These are phyloP conservation scores for Adoxophyes honmai DNA, from an alignment of 1,140 invertebrate genomes.

Conservation along the genomic window DNA sequence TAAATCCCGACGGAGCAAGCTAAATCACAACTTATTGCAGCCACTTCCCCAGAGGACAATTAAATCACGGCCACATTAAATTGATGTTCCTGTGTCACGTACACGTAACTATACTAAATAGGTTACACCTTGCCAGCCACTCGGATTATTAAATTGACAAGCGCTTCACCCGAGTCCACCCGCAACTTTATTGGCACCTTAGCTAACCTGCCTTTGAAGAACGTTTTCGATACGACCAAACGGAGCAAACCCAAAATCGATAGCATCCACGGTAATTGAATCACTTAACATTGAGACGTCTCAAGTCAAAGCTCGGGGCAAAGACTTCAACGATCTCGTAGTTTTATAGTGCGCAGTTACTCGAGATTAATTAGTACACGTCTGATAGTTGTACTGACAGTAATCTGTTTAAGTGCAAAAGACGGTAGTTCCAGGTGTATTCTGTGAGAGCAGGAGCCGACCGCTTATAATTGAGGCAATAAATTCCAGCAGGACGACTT, in stretches of 20 bases:
- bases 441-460: constrained; percentile 36
- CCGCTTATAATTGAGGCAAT: constrained; percentile 67
- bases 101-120: constrained; percentile 12
- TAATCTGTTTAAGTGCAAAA: constrained; percentile 48
- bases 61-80: constrained; percentile 30
- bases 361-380: constrained; percentile 4
- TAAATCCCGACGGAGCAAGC: constrained; percentile 23
- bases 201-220: background rate
- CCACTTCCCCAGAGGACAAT: constrained; percentile 26
- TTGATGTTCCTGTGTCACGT: constrained; percentile 17
- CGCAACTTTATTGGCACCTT: background rate
- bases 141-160: constrained; percentile 13
- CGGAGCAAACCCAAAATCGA: background rate
- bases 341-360: background rate
- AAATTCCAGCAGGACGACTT: constrained; percentile 58
- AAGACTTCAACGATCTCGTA: background rate
- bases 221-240: no score
- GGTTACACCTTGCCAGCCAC: constrained; percentile 18
- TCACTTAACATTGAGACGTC: constrained; percentile 3
- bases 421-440: constrained; percentile 51
- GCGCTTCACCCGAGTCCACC: background rate
- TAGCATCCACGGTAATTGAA: background rate
- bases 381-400: constrained; percentile 28
- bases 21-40: constrained; percentile 34
- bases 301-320: background rate